Percentiles rank a stretch among this genome's conserved stretches.
These are phyloP conservation scores for Polyploca ridens DNA, from an alignment of 2,888 invertebrate genomes.

Conservation along the genomic window DNA sequence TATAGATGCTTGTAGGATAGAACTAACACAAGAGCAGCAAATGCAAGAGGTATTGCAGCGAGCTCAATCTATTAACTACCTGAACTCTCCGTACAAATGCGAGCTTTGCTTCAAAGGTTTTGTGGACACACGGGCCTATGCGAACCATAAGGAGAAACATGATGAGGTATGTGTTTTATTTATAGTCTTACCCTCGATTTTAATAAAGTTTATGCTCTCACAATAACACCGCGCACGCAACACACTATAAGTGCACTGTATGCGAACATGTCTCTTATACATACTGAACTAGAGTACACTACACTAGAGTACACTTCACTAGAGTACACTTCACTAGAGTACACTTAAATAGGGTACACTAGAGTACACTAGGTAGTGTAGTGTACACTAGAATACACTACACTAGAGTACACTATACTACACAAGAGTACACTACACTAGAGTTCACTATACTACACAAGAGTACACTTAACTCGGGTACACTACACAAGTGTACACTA, in stretches of 20 bases:
- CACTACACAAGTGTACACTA: no score
- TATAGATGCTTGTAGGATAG: constrained; percentile 50
- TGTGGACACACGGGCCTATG: constrained; percentile 51
- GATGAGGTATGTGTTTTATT: constrained; percentile 48
- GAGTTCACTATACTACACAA: no score
- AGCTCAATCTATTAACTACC: constrained; percentile 55
- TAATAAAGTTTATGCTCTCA: constrained; percentile 48
- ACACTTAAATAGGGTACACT: no score
- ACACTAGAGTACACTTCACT: no score
- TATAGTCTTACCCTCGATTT: no score
- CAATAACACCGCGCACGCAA: constrained; percentile 49
- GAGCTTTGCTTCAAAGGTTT: constrained; percentile 67
- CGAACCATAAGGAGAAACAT: constrained; percentile 67
- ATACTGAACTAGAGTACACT: no score
- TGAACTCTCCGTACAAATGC: constrained; percentile 65
- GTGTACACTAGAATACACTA: no score
- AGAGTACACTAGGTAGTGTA: no score
- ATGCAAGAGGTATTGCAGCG: constrained; percentile 46
- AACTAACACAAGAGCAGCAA: constrained; percentile 58
- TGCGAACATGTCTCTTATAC: constrained; percentile 62
- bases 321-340: no score
- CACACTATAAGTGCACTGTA: constrained; percentile 54
- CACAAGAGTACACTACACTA: no score
- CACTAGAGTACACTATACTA: no score
- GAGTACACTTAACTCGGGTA: no score